A percentile compares a stretch with the other conserved stretches of the same genome.
These are phyloP conservation scores for Cricetomys ansorgei DNA, from an alignment of 2,113 vertebrate genomes.

Conservation along the genomic window DNA sequence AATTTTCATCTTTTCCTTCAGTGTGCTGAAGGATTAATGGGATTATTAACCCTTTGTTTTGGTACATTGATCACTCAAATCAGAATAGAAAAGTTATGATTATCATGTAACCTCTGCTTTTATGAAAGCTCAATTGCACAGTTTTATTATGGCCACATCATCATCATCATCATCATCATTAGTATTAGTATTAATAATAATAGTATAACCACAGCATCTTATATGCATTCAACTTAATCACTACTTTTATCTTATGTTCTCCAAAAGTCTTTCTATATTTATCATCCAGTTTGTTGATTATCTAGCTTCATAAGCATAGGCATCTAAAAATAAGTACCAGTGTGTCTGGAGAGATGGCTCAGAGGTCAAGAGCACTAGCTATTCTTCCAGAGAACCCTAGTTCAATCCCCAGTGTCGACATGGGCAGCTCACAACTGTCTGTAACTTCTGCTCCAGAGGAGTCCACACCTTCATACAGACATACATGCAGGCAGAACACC, in stretches of 20 bases:
- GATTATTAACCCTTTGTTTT: not conserved
- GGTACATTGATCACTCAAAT: not conserved
- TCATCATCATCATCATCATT: no score
- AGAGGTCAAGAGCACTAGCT: no score
- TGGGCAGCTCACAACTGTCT: no score
- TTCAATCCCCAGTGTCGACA: no score
- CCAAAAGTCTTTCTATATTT: not conserved
- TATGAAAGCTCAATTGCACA: not conserved
- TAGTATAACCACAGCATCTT: not conserved
- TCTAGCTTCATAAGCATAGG: not conserved
- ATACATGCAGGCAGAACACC: no score
- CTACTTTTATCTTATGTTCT: not conserved
- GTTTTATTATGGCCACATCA: no score
- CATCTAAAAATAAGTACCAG: not conserved
- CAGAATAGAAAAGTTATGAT: not conserved
- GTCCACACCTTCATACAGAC: no score
- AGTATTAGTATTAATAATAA: not conserved
- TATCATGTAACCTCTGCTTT: not conserved
- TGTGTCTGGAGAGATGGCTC: no score
- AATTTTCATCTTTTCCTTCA: not conserved
- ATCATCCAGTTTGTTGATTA: not conserved
- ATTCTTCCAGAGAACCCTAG: no score
- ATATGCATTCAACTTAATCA: not conserved
- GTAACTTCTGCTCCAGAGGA: no score
- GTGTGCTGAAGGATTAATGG: not conserved